These are phyloP conservation scores for Odobenus rosmarus DNA, from an alignment of 2,113 vertebrate species.

Conservation along the genomic window DNA sequence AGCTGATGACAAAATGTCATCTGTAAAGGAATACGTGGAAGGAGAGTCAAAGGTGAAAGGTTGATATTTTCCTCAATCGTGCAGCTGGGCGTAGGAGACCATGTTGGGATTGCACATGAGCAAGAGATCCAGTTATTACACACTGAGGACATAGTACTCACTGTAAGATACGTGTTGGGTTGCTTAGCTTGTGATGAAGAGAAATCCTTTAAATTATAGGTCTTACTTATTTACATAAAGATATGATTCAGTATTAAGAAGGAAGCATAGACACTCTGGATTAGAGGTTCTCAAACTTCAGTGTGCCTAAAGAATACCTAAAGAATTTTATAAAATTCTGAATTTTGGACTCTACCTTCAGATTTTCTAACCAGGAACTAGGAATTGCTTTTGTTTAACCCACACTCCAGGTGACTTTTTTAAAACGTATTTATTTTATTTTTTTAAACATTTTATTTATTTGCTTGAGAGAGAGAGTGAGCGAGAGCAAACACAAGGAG, in stretches of 20 bases:
- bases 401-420: background rate
- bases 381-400: background rate
- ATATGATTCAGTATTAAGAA: background rate
- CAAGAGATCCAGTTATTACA: background rate
- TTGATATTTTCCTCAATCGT: background rate
- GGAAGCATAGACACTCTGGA: background rate
- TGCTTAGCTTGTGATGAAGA: background rate
- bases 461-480: no score
- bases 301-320: background rate
- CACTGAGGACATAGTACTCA: background rate
- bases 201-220: background rate
- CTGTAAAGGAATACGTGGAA: background rate
- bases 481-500: no score
- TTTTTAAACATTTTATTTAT: no score
- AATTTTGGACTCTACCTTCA: background rate
- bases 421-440: no score
- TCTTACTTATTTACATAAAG: background rate
- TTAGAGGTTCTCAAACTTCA: background rate
- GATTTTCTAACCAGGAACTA: background rate
- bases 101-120: background rate
- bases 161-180: background rate
- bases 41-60: background rate
- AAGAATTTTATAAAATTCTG: background rate
- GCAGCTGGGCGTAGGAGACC: background rate
- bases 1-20: background rate